Percentiles rank a stretch among this genome's conserved stretches.
Evolutionary conservation across 2,113 vertebrate species (phyloP).

Genomic region (Dicerorhinus sumatrensis): DNA sequence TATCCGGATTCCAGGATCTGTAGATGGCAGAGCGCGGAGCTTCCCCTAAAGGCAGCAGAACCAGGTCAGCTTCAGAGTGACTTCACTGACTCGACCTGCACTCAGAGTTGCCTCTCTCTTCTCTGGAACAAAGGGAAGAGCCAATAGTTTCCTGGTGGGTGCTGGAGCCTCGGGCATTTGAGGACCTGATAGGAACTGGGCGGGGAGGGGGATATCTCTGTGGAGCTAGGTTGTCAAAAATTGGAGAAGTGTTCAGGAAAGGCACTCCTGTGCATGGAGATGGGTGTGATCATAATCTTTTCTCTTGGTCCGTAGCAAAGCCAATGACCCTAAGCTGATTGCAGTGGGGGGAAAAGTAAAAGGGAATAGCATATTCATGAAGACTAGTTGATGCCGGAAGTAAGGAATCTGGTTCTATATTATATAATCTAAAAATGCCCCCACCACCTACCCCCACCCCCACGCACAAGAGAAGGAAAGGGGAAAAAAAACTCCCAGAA

Average conservation of each 20-base stretch:
- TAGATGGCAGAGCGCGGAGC: background rate
- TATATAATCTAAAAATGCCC: constrained; percentile 80
- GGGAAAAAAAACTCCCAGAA: constrained; percentile 82
- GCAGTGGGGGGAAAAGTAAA: background rate
- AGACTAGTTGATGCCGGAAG: constrained; percentile 37
- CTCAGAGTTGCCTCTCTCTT: no score
- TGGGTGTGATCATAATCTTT: constrained; percentile 21
- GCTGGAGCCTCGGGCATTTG: background rate
- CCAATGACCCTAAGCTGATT: background rate
- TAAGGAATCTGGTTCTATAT: background rate
- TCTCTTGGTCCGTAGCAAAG: constrained; percentile 27
- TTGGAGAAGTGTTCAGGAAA: background rate
- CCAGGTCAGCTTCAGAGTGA: background rate
- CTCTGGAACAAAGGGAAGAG: background rate
- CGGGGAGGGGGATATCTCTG: background rate
- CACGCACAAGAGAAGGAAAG: constrained; percentile 74
- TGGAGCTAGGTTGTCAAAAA: background rate
- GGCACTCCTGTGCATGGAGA: background rate
- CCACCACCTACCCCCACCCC: constrained; percentile 75
- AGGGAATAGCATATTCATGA: constrained; percentile 4
- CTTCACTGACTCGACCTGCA: background rate
- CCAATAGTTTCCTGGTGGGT: background rate
- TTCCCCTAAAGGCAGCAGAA: background rate
- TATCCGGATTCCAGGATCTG: background rate
- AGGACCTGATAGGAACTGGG: background rate